These are phyloP conservation scores for Apoda limacodes DNA, from an alignment of 2,888 invertebrate species.

Conservation along the genomic window DNA sequence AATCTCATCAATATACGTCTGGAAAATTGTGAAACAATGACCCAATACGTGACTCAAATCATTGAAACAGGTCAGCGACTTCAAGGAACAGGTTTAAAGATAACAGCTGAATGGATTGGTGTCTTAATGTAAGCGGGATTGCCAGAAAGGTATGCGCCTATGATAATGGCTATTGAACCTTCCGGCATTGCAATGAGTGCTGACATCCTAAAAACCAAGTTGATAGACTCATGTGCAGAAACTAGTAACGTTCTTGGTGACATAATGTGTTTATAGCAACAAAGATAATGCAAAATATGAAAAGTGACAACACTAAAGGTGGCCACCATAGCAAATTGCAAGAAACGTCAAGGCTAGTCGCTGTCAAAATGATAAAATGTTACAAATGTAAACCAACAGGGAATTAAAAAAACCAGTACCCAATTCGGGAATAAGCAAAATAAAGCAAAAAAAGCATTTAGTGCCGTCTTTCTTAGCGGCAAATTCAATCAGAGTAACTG, in stretches of 20 bases:
- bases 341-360: too few species aligned
- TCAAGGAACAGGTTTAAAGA: conserved; percentile 2
- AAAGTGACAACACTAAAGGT: too few species aligned
- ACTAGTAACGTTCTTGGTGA: too few species aligned
- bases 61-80: conserved; percentile 2
- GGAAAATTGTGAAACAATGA: conserved; percentile 7
- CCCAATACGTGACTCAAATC: conserved; percentile 1
- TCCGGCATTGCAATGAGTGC: too few species aligned
- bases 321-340: too few species aligned
- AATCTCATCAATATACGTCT: conserved; percentile 3
- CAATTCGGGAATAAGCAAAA: too few species aligned
- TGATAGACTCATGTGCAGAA: too few species aligned
- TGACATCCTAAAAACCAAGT: too few species aligned
- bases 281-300: too few species aligned
- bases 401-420: conserved; percentile 7
- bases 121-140: conserved; percentile 3
- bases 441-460: conserved; percentile 1
- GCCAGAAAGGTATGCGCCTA: conserved; percentile 2
- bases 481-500: conserved; percentile 7
- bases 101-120: conserved; percentile 4
- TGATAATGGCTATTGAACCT: conserved; percentile 4
- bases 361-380: conserved; percentile 6
- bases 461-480: conserved; percentile 2
- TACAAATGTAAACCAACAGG: conserved; percentile 6
- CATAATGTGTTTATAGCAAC: too few species aligned